Evolutionary conservation across 2,888 invertebrate species (phyloP).

Genomic region (Prosopocoilus inquinatus): DNA sequence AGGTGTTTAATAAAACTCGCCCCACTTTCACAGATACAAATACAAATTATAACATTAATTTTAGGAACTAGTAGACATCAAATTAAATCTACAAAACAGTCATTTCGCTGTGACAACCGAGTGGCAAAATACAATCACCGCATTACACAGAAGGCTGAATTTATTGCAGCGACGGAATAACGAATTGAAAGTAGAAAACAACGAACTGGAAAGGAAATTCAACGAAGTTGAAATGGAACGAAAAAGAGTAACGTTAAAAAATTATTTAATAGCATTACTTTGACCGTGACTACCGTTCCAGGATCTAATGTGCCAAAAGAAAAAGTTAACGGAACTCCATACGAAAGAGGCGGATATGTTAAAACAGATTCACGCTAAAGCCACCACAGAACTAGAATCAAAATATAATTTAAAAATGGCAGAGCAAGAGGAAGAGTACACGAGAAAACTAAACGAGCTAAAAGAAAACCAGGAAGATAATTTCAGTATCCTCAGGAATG

Average conservation of each 20-base stretch:
- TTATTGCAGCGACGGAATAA: constrained; percentile 20
- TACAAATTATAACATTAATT: neutral
- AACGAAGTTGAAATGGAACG: constrained; percentile 19
- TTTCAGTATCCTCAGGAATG: constrained; percentile 11
- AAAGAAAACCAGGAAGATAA: constrained; percentile 18
- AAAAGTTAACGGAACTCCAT: constrained; percentile 21
- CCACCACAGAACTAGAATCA: constrained; percentile 19
- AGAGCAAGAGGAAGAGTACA: constrained; percentile 17
- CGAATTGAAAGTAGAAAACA: constrained; percentile 19
- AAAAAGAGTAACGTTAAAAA: constrained; percentile 15
- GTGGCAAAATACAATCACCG: constrained; percentile 24
- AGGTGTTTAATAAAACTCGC: constrained; percentile 8
- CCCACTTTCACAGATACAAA: neutral
- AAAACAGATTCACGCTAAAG: constrained; percentile 21
- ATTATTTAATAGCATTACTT: neutral
- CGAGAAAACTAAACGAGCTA: constrained; percentile 17
- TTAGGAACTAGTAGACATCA: constrained; percentile 26
- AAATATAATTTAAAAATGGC: constrained; percentile 17
- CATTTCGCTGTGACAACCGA: constrained; percentile 19
- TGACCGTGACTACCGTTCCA: constrained; percentile 6
- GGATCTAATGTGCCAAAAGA: constrained; percentile 18
- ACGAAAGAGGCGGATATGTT: constrained; percentile 24
- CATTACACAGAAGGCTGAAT: constrained; percentile 23
- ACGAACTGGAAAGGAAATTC: constrained; percentile 19
- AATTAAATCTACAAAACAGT: constrained; percentile 24